Percentiles rank a stretch among this genome's conserved stretches.
Evolutionary conservation across 2,888 invertebrate species (phyloP).

Genomic region (Troilus luridus): DNA sequence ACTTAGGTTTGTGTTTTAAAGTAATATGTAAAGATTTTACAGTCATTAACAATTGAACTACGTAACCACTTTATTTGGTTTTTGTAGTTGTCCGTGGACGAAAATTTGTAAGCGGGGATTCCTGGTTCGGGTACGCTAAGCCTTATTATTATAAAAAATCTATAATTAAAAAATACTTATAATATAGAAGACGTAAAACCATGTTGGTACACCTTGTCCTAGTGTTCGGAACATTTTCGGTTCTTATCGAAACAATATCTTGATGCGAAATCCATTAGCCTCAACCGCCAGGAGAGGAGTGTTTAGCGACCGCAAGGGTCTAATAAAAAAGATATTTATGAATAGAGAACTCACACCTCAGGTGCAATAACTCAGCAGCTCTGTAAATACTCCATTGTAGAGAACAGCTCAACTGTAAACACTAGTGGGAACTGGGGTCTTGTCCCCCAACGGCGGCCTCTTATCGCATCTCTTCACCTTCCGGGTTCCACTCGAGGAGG

Average conservation of each 20-base stretch:
- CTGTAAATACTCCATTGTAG: constrained; percentile 44
- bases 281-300: neutral
- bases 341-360: constrained; percentile 41
- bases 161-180: no score
- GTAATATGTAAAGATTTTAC: no score
- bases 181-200: no score
- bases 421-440: constrained; percentile 33
- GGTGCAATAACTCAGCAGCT: constrained; percentile 45
- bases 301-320: neutral
- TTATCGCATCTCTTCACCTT: constrained; percentile 12
- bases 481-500: neutral
- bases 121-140: no score
- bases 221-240: neutral
- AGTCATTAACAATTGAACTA: no score
- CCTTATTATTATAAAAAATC: no score
- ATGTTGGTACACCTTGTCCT: neutral
- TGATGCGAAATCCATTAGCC: constrained; percentile 18
- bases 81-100: no score
- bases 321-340: constrained; percentile 28
- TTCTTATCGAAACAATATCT: neutral
- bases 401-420: constrained; percentile 11
- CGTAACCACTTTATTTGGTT: no score
- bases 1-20: no score
- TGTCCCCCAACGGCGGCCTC: neutral
- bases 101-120: no score